Evolutionary conservation across 2,888 invertebrate species (phyloP).

Genomic region (Lithophane leautieri): DNA sequence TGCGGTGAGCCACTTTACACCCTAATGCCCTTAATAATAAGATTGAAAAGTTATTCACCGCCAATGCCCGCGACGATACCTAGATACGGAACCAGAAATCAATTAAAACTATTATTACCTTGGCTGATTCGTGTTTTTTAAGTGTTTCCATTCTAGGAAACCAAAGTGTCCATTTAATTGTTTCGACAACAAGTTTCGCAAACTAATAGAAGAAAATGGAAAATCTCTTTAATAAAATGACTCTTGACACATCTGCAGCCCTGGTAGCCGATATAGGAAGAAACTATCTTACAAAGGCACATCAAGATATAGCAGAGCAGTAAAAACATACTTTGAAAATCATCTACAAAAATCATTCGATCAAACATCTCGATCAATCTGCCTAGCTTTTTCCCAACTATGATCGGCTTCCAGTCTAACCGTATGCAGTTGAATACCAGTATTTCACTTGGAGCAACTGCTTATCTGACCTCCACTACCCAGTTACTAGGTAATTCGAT

Average conservation of each 20-base stretch:
- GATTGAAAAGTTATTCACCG: too few relatives aligned
- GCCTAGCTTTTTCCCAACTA: too few relatives aligned
- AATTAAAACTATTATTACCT: neutral
- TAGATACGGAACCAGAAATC: too few relatives aligned
- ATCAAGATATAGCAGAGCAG: conserved; percentile 51
- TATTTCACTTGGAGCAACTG: too few relatives aligned
- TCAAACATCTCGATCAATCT: neutral
- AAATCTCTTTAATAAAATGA: neutral
- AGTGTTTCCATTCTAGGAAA: neutral
- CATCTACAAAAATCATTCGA: conserved; percentile 5
- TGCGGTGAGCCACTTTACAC: too few relatives aligned
- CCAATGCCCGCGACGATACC: too few relatives aligned
- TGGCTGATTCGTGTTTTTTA: neutral
- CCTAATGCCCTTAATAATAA: too few relatives aligned
- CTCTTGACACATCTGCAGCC: conserved; percentile 6
- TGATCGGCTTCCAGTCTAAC: too few relatives aligned
- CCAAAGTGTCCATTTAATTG: neutral
- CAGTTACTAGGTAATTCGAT: too few relatives aligned
- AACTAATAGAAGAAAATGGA: neutral
- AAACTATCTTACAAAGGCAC: conserved; percentile 46
- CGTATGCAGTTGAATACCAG: too few relatives aligned
- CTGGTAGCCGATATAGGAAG: conserved; percentile 3
- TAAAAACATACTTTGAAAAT: conserved; percentile 42
- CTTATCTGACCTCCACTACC: too few relatives aligned
- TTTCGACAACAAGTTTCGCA: neutral